Percentiles rank a stretch among this genome's conserved stretches.
Conservation (phyloP, 2,888 invertebrate species). For the Clistopyga incitator region DNA sequence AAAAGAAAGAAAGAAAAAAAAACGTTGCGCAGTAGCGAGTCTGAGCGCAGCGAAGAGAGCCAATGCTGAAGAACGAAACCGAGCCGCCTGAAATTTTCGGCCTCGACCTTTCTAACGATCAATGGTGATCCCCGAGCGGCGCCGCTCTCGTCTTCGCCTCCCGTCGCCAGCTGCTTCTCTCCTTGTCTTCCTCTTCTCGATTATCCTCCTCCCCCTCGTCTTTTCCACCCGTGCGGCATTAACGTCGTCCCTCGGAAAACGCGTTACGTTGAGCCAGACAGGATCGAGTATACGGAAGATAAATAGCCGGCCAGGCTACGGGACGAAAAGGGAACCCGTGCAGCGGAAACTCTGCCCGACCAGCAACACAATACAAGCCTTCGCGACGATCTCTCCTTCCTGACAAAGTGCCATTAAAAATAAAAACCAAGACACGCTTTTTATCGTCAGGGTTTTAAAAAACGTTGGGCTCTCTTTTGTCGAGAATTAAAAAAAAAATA, state of each 20-base stretch:
- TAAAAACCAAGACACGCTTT: background rate
- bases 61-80: constrained; percentile 7
- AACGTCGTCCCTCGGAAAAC: constrained; percentile 9
- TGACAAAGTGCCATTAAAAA: background rate
- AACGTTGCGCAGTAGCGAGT: constrained; percentile 1
- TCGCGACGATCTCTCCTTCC: background rate
- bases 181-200: background rate
- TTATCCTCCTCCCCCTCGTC: background rate
- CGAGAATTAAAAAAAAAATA: too few species aligned
- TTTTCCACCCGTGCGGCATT: background rate
- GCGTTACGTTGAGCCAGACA: background rate
- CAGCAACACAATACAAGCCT: background rate
- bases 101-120: constrained; percentile 52
- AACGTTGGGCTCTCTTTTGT: too few species aligned
- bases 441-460: too few species aligned
- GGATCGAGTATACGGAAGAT: constrained; percentile 20
- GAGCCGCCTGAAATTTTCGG: constrained; percentile 34
- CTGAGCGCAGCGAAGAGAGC: background rate
- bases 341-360: background rate
- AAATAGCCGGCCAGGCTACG: background rate
- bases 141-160: background rate
- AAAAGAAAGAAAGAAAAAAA: too few species aligned
- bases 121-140: constrained; percentile 34
- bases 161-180: constrained; percentile 2
- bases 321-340: constrained; percentile 10